Evolutionary conservation across 2,888 invertebrate species (phyloP), one percentile per base, ranked within the genome.

Genomic region (Hydrotaea diabolus): DNA sequence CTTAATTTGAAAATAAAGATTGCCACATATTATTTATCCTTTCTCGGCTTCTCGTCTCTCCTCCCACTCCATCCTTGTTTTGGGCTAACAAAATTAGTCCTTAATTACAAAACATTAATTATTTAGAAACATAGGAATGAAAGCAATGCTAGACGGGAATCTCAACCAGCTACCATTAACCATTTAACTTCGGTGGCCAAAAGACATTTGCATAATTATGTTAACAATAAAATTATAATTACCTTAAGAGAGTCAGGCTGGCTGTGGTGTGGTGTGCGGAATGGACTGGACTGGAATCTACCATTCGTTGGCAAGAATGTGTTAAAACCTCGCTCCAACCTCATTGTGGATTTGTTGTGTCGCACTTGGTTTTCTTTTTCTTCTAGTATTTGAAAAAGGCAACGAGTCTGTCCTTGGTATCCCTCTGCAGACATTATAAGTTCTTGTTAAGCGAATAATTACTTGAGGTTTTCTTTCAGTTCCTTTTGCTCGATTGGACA

Each of bases 361-460:
- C 9, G 2, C 43, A 31, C 7, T 31, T 7, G 59, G 11, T 26
- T 23, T 57, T 46, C 74, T 59, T 59, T 9, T n/a, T 49, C 15
- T 49, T 49, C n/a, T 13, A 13, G 19, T 11, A 80, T 36, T 36
- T 8, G n/a, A 66, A 49, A 8, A 79, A 26, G 46, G n/a, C 9
- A 69, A 23, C 17, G 2, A 19, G 21, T 69, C 39, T 21, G 69
- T 21, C 46, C 74, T 31, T 43, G 39, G 2, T 31, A 2, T 31
- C 39, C 5, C 8, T 71, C 39, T 71, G 80, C 78, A 83, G 85
- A 75, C 81, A 77, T 87, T 87, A 89, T 91, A 91, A 91, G 88
- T 92, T 91, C 91, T 91, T 91, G 90, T 91, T 92, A 90, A 87
- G 88, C 86, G 88, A 89, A 89, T 90, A 90, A 89, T 91, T 89